Evolutionary conservation across 2,113 vertebrate genomes (phyloP).

Genomic region (Machaerirhynchus nigripectus): DNA sequence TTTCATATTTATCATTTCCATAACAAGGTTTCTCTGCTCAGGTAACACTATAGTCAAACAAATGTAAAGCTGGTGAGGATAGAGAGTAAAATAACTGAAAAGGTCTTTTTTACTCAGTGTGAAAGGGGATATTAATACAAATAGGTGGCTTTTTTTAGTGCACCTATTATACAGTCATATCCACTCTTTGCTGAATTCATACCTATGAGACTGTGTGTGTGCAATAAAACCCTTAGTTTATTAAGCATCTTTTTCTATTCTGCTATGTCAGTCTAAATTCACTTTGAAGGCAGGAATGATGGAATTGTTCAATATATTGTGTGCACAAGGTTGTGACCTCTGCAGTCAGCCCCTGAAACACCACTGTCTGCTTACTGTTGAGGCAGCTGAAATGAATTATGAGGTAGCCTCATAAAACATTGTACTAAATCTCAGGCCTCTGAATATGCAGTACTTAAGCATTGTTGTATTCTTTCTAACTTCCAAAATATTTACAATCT

Average conservation of each 20-base stretch:
- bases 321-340: constrained; percentile 55
- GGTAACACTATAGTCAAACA: neutral
- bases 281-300: constrained; percentile 67
- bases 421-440: neutral
- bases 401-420: neutral
- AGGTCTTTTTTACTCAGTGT: neutral
- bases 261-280: constrained; percentile 61
- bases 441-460: neutral
- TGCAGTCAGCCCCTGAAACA: neutral
- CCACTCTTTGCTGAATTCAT: constrained; percentile 10
- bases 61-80: neutral
- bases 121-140: neutral
- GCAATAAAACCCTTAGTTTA: constrained; percentile 48
- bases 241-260: constrained; percentile 45
- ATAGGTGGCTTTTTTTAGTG: neutral
- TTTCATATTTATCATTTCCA: neutral
- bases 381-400: constrained; percentile 6
- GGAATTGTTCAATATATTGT: constrained; percentile 70
- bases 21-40: neutral
- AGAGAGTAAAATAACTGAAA: neutral
- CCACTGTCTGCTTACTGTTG: neutral
- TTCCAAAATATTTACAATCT: neutral
- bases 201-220: constrained; percentile 25
- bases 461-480: neutral
- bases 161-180: neutral